Evolutionary conservation across 2,888 invertebrate genomes (phyloP).

Genomic region (Eristalis tenax): DNA sequence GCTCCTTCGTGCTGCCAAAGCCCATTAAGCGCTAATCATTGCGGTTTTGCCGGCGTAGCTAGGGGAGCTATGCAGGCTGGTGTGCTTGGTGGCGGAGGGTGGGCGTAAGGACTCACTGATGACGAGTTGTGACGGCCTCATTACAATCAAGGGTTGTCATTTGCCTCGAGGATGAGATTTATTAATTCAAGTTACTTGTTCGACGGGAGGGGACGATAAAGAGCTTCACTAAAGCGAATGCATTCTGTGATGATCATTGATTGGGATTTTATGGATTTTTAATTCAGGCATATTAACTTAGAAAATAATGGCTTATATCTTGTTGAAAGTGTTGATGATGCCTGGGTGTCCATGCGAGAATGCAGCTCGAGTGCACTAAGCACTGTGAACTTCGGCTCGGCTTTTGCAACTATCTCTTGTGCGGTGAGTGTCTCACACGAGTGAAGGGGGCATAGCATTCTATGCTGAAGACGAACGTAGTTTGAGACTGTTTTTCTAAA

Average conservation of each 20-base stretch:
- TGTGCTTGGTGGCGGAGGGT: neutral
- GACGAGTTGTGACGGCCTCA: slow-evolving; percentile 8
- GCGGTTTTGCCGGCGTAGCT: slow-evolving; percentile 14
- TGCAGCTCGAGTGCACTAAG: too few species aligned
- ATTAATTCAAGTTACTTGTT: neutral
- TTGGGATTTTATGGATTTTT: neutral
- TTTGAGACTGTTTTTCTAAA: too few species aligned
- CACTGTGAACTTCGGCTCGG: too few species aligned
- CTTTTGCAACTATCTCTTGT: too few species aligned
- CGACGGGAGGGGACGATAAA: neutral
- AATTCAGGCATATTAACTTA: neutral
- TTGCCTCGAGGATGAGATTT: neutral
- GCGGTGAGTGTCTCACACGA: too few species aligned
- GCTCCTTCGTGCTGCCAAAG: slow-evolving; percentile 36
- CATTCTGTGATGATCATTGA: neutral
- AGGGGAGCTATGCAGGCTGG: neutral
- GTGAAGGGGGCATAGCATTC: too few species aligned
- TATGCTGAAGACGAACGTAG: too few species aligned
- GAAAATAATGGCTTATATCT: neutral
- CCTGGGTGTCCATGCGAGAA: too few species aligned
- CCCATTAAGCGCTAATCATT: slow-evolving; percentile 41
- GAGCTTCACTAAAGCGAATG: neutral
- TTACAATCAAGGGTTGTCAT: neutral
- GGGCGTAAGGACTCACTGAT: neutral
- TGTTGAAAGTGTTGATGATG: too few species aligned